phyloP scores from a whole-genome alignment of 92 coral and sea anemone species.

The Phenganax subtilis region DNA sequence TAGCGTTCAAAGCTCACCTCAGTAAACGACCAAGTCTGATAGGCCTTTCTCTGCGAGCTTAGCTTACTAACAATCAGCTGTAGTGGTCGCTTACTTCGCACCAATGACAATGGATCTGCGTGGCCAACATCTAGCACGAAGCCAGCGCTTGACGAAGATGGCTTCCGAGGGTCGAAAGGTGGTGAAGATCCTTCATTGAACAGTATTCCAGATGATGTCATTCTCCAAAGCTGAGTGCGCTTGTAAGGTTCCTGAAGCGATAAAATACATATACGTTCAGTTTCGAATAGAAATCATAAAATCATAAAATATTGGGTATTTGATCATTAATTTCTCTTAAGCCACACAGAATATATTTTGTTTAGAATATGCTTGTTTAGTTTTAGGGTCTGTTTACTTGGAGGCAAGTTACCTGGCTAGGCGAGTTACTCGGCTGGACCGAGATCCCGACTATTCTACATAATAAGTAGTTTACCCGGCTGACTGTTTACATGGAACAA shows the following conservation, averaged over 20 bases:
- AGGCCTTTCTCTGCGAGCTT: constrained; percentile 70
- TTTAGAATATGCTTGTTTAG: too few species aligned
- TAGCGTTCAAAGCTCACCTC: constrained; percentile 51
- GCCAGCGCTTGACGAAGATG: constrained; percentile 75
- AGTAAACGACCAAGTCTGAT: constrained; percentile 94
- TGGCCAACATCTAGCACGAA: constrained; percentile 88
- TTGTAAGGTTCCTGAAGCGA: constrained; percentile 73
- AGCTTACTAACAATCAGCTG: constrained; percentile 81
- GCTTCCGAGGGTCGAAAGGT: constrained; percentile 77
- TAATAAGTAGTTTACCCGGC: too few species aligned
- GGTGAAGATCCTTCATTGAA: constrained; percentile 97
- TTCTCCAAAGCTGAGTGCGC: constrained; percentile 96
- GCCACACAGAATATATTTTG: too few species aligned
- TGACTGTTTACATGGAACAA: too few species aligned
- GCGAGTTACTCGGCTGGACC: too few species aligned
- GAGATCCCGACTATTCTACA: too few species aligned
- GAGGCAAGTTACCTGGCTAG: too few species aligned
- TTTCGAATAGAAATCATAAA: not conserved
- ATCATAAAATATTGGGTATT: not conserved
- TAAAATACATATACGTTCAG: not conserved
- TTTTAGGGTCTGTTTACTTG: too few species aligned
- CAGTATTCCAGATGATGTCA: constrained; percentile 79
- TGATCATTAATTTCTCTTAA: too few species aligned
- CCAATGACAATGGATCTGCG: constrained; percentile 72
- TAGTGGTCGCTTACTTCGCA: constrained; percentile 60